phyloP scores from a whole-genome alignment of 2,113 vertebrate species.

The Phycodurus eques region DNA sequence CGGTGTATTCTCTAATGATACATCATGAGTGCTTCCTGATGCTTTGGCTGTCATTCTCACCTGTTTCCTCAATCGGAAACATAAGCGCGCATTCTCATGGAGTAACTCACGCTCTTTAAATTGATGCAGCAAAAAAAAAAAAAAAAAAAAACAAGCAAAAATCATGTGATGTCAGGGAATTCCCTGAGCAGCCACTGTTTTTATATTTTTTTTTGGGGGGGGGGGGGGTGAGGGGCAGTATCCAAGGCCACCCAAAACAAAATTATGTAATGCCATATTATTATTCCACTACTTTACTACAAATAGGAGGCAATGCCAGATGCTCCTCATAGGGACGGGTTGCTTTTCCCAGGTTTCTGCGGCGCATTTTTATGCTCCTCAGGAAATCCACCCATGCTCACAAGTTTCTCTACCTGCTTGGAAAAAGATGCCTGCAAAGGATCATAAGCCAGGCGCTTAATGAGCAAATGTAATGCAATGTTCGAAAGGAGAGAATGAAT shows the following conservation, averaged over 20 bases:
- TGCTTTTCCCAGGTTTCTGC: conserved; percentile 60
- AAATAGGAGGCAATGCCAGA: conserved; percentile 57
- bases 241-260: conserved; percentile 74
- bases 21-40: not conserved
- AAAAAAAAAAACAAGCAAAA: conserved; percentile 30
- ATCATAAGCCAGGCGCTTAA: conserved; percentile 57
- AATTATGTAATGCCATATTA: conserved; percentile 68
- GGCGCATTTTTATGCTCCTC: conserved; percentile 66
- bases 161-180: conserved; percentile 61
- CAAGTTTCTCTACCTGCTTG: conserved; percentile 76
- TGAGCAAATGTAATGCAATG: conserved; percentile 46
- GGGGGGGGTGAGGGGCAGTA: conserved; percentile 31
- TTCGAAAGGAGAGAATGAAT: conserved; percentile 61
- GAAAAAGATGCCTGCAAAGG: conserved; percentile 69
- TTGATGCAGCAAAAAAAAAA: conserved; percentile 29
- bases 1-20: not conserved
- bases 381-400: conserved; percentile 69
- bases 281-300: conserved; percentile 65
- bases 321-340: conserved; percentile 40
- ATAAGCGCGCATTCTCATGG: conserved; percentile 46
- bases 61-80: conserved; percentile 65
- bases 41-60: conserved; percentile 51
- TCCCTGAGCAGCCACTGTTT: conserved; percentile 60
- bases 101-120: conserved; percentile 62
- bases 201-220: conserved; percentile 49